A percentile compares a stretch with the other conserved stretches of the same genome.
phyloP scores from a whole-genome alignment of 1,140 invertebrate species.

The Saxidomus purpurata region DNA sequence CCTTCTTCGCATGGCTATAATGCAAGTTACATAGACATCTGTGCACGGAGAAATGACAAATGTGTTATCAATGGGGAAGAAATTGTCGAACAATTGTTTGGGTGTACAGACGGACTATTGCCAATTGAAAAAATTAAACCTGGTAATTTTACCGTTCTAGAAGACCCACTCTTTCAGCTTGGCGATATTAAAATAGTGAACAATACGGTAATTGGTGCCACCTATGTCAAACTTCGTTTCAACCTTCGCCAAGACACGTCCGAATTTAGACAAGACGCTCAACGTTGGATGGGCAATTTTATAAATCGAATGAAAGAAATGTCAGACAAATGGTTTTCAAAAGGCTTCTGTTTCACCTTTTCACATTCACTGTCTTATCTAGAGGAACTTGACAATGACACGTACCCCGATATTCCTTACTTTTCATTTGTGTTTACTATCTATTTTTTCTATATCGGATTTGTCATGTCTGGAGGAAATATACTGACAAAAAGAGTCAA shows the following conservation, averaged over 20 bases:
- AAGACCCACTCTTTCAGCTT: background rate
- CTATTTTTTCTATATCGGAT: background rate
- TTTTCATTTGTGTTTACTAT: constrained; percentile 26
- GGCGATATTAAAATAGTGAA: background rate
- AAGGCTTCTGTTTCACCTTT: background rate
- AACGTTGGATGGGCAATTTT: background rate
- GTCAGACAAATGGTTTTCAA: background rate
- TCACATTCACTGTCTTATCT: background rate
- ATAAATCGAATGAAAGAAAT: background rate
- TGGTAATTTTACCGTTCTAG: too few species aligned
- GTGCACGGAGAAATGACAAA: background rate
- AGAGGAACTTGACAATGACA: background rate
- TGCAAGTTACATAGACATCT: background rate
- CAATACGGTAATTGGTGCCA: background rate
- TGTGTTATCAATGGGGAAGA: constrained; percentile 6
- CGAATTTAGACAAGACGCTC: background rate
- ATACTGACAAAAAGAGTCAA: constrained; percentile 7
- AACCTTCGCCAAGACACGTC: background rate
- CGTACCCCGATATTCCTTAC: constrained; percentile 11
- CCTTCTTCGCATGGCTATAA: background rate
- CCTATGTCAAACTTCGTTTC: background rate
- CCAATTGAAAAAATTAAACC: background rate
- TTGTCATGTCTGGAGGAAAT: background rate
- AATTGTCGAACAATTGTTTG: background rate
- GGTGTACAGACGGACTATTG: background rate